Evolutionary conservation across 2,113 vertebrate genomes (phyloP).

Genomic region (Heterochromis multidens): DNA sequence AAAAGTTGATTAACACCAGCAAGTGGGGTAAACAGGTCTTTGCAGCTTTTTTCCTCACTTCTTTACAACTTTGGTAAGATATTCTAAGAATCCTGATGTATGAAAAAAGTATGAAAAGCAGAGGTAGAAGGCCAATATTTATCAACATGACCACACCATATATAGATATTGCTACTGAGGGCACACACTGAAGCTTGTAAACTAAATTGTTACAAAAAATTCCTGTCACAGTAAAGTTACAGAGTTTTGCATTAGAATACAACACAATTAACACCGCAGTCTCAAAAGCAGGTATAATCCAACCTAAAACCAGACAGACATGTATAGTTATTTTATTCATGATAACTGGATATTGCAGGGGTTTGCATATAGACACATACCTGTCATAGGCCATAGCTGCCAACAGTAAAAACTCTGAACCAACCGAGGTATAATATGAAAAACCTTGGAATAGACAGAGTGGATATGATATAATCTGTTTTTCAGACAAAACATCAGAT

Average conservation of each 20-base stretch:
- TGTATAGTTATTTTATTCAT: neutral
- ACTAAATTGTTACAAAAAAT: no score
- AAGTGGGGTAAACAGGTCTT: neutral
- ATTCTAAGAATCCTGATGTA: neutral
- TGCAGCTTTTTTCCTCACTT: neutral
- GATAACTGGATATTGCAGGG: neutral
- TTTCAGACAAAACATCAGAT: neutral
- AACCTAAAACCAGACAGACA: neutral
- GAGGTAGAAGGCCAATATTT: neutral
- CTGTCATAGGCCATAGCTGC: neutral
- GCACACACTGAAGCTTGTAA: neutral
- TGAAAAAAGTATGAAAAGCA: neutral
- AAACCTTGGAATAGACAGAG: neutral
- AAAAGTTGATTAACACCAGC: neutral
- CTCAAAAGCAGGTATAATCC: neutral
- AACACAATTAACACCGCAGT: neutral
- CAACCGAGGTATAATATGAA: neutral
- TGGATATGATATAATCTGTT: neutral
- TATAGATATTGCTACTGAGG: neutral
- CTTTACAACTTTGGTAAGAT: neutral
- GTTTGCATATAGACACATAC: neutral
- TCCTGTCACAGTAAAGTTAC: neutral
- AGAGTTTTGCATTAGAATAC: neutral
- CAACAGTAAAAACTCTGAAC: neutral
- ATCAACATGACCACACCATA: neutral